phyloP scores from a whole-genome alignment of 2,113 vertebrate genomes.

The Tringa solitaria region DNA sequence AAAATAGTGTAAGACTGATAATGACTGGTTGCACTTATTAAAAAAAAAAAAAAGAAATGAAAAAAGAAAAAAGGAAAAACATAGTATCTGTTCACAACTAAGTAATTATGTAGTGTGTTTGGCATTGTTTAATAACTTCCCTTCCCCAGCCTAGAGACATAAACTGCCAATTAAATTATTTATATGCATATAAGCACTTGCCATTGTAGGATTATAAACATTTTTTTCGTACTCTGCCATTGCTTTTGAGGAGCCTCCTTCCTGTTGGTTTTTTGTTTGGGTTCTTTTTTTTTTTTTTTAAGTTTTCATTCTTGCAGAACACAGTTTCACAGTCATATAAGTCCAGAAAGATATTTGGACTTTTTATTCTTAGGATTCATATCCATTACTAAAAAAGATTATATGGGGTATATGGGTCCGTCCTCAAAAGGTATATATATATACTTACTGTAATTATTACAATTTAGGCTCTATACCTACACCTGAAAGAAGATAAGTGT shows the following conservation, averaged over 20 bases:
- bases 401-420: neutral
- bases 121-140: neutral
- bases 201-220: neutral
- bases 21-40: neutral
- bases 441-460: neutral
- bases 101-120: neutral
- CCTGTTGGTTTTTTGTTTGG: too few relatives aligned
- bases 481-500: neutral
- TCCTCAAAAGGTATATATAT: neutral
- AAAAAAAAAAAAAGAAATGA: neutral
- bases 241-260: neutral
- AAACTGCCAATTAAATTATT: neutral
- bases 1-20: neutral
- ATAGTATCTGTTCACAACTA: neutral
- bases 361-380: neutral
- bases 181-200: neutral
- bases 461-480: neutral
- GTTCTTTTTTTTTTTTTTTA: neutral
- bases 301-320: neutral
- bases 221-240: neutral
- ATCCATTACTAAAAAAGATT: neutral
- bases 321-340: neutral
- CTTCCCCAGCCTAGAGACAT: neutral
- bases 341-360: neutral
- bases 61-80: neutral